A percentile compares a stretch with the other conserved stretches of the same genome.
phyloP scores from a whole-genome alignment of 2,113 vertebrate species.

The Mus pahari region DNA sequence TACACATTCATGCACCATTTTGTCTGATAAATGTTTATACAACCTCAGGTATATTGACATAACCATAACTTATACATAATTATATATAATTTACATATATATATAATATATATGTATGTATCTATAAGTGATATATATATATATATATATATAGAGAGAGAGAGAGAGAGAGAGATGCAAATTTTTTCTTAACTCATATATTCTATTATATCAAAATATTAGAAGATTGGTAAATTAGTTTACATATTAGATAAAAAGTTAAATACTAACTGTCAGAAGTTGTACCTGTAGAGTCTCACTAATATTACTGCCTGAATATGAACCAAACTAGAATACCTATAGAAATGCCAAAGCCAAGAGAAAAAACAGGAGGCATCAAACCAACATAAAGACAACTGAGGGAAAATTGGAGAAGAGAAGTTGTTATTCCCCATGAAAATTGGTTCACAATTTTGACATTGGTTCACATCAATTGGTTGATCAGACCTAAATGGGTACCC shows the following conservation, averaged over 20 bases:
- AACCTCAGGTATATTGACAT: background rate
- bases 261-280: background rate
- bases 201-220: background rate
- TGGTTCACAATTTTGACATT: no score
- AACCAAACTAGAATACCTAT: background rate
- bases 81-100: no score
- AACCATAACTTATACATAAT: no score
- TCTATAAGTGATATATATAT: no score
- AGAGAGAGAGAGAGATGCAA: no score
- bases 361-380: background rate
- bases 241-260: background rate
- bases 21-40: background rate
- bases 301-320: background rate
- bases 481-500: no score
- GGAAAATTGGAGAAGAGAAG: background rate
- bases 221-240: background rate
- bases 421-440: no score
- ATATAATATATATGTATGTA: no score
- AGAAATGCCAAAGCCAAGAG: background rate
- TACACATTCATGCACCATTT: background rate
- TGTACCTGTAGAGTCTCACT: background rate
- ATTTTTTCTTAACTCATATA: background rate
- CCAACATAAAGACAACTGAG: background rate
- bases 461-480: no score
- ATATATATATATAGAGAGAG: no score